Conservation (phyloP, 2,888 invertebrate genomes). For the Drosophila recens region DNA sequence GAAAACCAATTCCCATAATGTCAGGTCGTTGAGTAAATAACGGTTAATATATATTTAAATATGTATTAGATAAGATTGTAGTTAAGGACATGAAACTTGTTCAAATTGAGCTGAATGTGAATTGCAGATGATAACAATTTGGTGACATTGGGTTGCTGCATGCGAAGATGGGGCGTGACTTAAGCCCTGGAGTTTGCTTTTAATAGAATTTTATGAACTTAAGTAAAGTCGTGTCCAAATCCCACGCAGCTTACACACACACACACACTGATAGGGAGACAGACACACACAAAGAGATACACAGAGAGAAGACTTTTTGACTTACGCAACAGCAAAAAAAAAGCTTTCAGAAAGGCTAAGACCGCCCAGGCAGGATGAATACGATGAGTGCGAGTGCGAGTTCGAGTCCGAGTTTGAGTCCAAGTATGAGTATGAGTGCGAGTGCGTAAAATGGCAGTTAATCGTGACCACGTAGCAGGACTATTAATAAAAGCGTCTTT, state of each 20-base stretch:
- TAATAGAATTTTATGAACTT: conserved; percentile 81
- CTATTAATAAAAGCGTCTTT: conserved; percentile 80
- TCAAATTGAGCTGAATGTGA: conserved; percentile 34
- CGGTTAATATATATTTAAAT: conserved; percentile 14
- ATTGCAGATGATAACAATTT: conserved; percentile 45
- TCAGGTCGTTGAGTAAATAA: not conserved
- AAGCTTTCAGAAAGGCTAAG: conserved; percentile 76
- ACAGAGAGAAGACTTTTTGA: conserved; percentile 64
- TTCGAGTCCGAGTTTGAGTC: conserved; percentile 26
- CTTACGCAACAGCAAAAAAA: conserved; percentile 79
- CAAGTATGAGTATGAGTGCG: conserved; percentile 52
- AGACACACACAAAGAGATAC: conserved; percentile 27
- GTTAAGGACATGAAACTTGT: conserved; percentile 24
- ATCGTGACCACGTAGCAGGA: conserved; percentile 79
- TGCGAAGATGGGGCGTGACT: conserved; percentile 46
- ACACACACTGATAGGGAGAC: conserved; percentile 16
- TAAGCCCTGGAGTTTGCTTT: conserved; percentile 55
- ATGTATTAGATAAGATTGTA: conserved; percentile 9
- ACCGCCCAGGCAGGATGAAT: conserved; percentile 27
- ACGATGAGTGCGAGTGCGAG: conserved; percentile 29
- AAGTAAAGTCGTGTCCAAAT: conserved; percentile 80
- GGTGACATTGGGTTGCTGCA: conserved; percentile 28
- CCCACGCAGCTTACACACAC: conserved; percentile 66
- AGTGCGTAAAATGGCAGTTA: conserved; percentile 80
- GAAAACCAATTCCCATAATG: not conserved